Conservation (phyloP, 2,113 vertebrate genomes). For the rat (Rattus norvegicus) region DNA sequence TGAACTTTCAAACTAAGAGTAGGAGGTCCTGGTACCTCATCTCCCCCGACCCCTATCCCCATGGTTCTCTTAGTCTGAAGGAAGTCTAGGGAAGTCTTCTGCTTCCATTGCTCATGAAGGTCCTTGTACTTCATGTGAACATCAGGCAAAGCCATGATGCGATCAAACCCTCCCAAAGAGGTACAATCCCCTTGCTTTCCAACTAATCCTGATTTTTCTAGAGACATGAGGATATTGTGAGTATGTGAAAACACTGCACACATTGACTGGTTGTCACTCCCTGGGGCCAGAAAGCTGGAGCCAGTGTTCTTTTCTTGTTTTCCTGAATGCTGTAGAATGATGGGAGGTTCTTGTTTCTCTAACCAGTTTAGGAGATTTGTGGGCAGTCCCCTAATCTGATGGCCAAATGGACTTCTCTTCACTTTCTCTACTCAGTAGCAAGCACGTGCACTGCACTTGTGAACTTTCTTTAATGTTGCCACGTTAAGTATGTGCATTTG, state of each 20-base stretch:
- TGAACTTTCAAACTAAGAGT: background rate
- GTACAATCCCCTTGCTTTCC: conserved; percentile 84
- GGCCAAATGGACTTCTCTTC: conserved; percentile 80
- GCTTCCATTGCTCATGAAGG: background rate
- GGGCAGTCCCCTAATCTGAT: conserved; percentile 70
- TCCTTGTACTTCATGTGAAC: conserved; percentile 51
- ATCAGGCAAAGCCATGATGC: conserved; percentile 85
- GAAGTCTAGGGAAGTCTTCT: background rate
- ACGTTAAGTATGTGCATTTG: conserved; percentile 83
- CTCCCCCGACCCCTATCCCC: fast-evolving
- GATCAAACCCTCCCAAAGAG: conserved; percentile 84
- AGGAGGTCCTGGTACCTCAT: background rate
- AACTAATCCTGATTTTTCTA: conserved; percentile 75
- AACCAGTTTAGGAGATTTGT: conserved; percentile 18
- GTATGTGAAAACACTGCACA: conserved; percentile 70
- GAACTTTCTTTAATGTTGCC: conserved; percentile 83
- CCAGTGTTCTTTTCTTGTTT: conserved; percentile 66
- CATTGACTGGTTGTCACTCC: conserved; percentile 37
- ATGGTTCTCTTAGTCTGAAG: background rate
- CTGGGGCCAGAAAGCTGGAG: background rate
- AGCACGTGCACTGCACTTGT: conserved; percentile 80
- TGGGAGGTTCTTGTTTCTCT: conserved; percentile 59
- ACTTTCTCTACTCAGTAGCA: conserved; percentile 73
- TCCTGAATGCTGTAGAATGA: conserved; percentile 56
- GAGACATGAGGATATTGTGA: conserved; percentile 71